Evolutionary conservation across 2,113 vertebrate species (phyloP).

Genomic region (Toxostoma redivivum): DNA sequence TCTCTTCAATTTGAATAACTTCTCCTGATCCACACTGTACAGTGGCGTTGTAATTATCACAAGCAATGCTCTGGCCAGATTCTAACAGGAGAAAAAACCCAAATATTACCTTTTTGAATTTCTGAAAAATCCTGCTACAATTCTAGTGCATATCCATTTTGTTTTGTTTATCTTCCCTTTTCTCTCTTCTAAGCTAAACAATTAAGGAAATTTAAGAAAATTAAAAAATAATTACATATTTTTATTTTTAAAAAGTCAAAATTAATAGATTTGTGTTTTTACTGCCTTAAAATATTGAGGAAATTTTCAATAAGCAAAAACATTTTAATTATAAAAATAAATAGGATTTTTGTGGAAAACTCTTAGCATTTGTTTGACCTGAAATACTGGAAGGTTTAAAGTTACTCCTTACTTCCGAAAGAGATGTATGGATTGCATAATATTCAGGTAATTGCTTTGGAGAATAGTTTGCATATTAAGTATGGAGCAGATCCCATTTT

Average conservation of each 20-base stretch:
- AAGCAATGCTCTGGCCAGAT: slow-evolving; percentile 78
- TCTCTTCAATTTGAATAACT: slow-evolving; percentile 83
- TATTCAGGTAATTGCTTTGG: neutral
- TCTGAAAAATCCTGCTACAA: neutral
- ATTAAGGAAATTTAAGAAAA: neutral
- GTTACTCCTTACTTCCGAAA: neutral
- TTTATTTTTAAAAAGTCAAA: neutral
- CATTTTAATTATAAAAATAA: neutral
- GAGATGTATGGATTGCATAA: neutral
- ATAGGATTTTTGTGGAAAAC: neutral
- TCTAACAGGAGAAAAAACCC: slow-evolving; percentile 51
- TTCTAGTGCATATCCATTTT: neutral
- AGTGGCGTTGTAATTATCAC: slow-evolving; percentile 79
- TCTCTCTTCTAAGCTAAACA: neutral
- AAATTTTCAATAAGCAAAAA: neutral
- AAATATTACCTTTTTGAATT: neutral
- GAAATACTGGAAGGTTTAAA: neutral
- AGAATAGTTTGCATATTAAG: slow-evolving; percentile 7
- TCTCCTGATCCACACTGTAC: slow-evolving; percentile 87
- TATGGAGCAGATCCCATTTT: slow-evolving; percentile 2
- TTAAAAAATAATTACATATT: neutral
- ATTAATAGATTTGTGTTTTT: neutral
- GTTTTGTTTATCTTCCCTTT: neutral
- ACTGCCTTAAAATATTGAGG: neutral
- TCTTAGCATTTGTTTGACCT: neutral